A percentile compares a stretch with the other conserved stretches of the same genome.
Conservation (phyloP, 2,888 invertebrate species). For the Catocala sponsa region DNA sequence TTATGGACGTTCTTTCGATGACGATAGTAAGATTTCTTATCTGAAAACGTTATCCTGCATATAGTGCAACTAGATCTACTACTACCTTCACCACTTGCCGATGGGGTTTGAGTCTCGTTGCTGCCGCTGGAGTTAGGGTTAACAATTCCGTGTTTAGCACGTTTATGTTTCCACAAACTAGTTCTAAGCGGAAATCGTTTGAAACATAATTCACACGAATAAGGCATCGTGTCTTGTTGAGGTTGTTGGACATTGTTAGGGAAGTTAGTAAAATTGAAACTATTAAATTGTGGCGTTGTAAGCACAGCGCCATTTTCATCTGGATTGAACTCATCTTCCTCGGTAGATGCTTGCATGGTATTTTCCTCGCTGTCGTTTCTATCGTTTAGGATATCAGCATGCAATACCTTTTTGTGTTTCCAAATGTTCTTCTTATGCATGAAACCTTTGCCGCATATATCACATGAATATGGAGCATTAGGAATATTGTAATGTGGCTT, state of each 20-base stretch:
- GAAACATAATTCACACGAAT: constrained; percentile 81
- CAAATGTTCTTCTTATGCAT: constrained; percentile 87
- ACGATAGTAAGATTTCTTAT: constrained; percentile 88
- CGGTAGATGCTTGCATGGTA: constrained; percentile 84
- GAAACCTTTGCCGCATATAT: constrained; percentile 89
- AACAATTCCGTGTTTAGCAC: constrained; percentile 83
- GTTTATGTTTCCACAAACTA: constrained; percentile 85
- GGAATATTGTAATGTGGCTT: constrained; percentile 80
- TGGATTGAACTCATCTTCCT: constrained; percentile 81
- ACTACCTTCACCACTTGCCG: constrained; percentile 59
- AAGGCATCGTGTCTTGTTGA: constrained; percentile 69
- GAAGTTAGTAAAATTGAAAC: constrained; percentile 80
- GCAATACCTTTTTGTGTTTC: constrained; percentile 86
- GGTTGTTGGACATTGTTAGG: constrained; percentile 64
- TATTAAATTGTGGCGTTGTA: constrained; percentile 84
- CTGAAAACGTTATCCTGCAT: constrained; percentile 89
- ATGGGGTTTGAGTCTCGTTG: constrained; percentile 55
- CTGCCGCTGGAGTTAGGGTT: constrained; percentile 64
- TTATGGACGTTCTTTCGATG: constrained; percentile 88
- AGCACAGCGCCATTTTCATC: constrained; percentile 80
- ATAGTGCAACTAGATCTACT: constrained; percentile 87
- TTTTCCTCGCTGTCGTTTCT: constrained; percentile 84
- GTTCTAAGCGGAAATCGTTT: constrained; percentile 82
- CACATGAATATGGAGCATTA: constrained; percentile 88
- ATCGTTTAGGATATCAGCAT: constrained; percentile 80